Evolutionary conservation across 2,797 vertebrate species (phyloP).

Genomic region (Hipposideros larvatus): DNA sequence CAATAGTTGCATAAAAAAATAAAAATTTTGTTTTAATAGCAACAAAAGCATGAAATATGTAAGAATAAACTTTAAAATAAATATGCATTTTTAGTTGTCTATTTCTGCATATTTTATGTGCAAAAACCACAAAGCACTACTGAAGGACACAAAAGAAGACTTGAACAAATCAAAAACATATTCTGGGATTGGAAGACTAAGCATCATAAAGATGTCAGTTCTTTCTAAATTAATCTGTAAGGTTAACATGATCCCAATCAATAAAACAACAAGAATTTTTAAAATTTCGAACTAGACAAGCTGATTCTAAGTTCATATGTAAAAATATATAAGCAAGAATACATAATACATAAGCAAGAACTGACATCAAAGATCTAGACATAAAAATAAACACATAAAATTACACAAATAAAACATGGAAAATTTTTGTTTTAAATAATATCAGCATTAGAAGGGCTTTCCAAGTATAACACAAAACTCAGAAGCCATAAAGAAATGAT

Average conservation of each 20-base stretch:
- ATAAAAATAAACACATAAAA: conserved; percentile 9
- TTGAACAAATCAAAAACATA: conserved; percentile 27
- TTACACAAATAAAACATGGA: neutral
- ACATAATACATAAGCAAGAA: neutral
- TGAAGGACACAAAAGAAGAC: neutral
- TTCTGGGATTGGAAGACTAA: conserved; percentile 1
- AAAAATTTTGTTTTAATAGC: neutral
- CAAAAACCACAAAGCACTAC: neutral
- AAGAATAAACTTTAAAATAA: conserved; percentile 23
- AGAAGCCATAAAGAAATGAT: neutral
- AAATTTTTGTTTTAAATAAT: conserved; percentile 21
- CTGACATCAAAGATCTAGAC: neutral
- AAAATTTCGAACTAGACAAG: conserved; percentile 24
- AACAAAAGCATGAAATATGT: conserved; percentile 22
- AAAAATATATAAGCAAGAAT: conserved; percentile 38
- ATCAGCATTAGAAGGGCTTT: neutral
- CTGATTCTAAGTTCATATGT: neutral
- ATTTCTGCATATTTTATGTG: too few species aligned
- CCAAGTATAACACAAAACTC: neutral
- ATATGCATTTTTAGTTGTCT: neutral
- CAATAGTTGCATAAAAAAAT: too few species aligned
- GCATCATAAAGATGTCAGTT: neutral
- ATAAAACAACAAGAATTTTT: neutral
- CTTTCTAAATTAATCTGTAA: conserved; percentile 21
- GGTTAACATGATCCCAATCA: conserved; percentile 3